phyloP scores from a whole-genome alignment of 2,797 vertebrate species.

The Coranthus polyacanthus region DNA sequence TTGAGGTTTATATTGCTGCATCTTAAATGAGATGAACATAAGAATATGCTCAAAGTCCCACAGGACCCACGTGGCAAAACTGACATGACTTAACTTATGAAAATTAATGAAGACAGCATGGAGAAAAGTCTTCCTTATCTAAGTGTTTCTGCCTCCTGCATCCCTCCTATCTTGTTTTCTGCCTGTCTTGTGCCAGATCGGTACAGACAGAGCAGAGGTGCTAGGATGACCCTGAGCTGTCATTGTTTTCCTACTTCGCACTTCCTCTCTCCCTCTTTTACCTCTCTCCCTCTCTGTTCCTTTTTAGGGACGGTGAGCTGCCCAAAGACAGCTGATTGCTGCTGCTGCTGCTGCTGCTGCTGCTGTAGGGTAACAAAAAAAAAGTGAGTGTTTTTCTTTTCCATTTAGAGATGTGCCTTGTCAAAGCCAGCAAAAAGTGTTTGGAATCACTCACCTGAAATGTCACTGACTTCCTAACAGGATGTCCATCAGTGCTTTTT shows the following conservation, averaged over 20 bases:
- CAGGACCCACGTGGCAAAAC: constrained; percentile 36
- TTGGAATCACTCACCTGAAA: constrained; percentile 72
- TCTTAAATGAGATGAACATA: constrained; percentile 23
- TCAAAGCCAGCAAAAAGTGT: constrained; percentile 63
- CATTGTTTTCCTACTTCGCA: constrained; percentile 68
- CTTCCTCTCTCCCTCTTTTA: constrained; percentile 14
- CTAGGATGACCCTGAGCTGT: constrained; percentile 77
- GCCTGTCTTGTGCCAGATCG: constrained; percentile 61
- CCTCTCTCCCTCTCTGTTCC: constrained; percentile 27
- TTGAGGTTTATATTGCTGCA: constrained; percentile 2
- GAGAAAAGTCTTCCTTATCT: constrained; percentile 56
- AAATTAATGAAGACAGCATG: constrained; percentile 56
- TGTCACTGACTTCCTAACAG: constrained; percentile 67
- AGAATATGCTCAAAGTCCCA: constrained; percentile 33
- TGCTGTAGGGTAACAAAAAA: constrained; percentile 10
- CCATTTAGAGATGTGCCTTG: constrained; percentile 50
- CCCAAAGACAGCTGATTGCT: constrained; percentile 52
- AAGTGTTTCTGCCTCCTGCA: constrained; percentile 49
- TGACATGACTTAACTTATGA: constrained; percentile 25
- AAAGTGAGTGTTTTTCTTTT: constrained; percentile 16
- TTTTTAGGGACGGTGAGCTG: constrained; percentile 54
- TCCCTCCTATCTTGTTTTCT: constrained; percentile 55
- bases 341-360: constrained; percentile 28
- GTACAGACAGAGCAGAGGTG: constrained; percentile 64
- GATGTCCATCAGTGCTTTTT: constrained; percentile 62